These are phyloP conservation scores for Thymelicus sylvestris DNA, from an alignment of 2,888 invertebrate species.

Conservation along the genomic window DNA sequence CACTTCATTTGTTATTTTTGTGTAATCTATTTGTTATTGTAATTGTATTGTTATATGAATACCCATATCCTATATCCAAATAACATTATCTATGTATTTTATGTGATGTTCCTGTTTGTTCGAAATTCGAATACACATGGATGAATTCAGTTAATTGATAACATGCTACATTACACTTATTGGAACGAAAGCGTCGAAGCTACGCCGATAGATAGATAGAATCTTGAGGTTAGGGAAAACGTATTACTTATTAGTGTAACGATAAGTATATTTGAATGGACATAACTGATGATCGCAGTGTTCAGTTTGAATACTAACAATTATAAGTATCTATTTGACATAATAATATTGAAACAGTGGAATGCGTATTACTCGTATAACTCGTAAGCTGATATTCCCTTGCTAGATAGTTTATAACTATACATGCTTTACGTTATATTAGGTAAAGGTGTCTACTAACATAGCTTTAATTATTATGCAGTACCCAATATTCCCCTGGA, in stretches of 20 bases:
- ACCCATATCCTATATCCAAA: background rate
- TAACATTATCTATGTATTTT: conserved; percentile 23
- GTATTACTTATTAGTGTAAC: conserved; percentile 7
- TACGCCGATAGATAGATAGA: conserved; percentile 1
- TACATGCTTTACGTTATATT: conserved; percentile 32
- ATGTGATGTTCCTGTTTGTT: conserved; percentile 11
- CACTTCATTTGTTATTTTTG: background rate
- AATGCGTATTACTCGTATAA: conserved; percentile 13
- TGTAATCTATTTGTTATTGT: conserved; percentile 6
- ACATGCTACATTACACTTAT: conserved; percentile 22
- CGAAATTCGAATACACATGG: conserved; percentile 8
- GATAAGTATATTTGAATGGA: conserved; percentile 19
- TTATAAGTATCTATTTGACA: conserved; percentile 11
- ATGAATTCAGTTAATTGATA: conserved; percentile 23
- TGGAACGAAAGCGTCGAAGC: background rate
- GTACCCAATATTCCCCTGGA: conserved; percentile 85
- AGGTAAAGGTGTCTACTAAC: conserved; percentile 67
- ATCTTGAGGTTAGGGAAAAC: conserved; percentile 13
- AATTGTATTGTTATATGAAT: background rate
- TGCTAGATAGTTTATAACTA: conserved; percentile 12
- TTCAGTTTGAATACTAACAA: conserved; percentile 18
- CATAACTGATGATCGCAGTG: conserved; percentile 8
- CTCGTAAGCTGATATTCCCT: conserved; percentile 3
- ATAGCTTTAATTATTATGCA: conserved; percentile 82
- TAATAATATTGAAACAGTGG: background rate